These are phyloP conservation scores for Trichopoda pennipes DNA, from an alignment of 2,888 invertebrate genomes.

Conservation along the genomic window DNA sequence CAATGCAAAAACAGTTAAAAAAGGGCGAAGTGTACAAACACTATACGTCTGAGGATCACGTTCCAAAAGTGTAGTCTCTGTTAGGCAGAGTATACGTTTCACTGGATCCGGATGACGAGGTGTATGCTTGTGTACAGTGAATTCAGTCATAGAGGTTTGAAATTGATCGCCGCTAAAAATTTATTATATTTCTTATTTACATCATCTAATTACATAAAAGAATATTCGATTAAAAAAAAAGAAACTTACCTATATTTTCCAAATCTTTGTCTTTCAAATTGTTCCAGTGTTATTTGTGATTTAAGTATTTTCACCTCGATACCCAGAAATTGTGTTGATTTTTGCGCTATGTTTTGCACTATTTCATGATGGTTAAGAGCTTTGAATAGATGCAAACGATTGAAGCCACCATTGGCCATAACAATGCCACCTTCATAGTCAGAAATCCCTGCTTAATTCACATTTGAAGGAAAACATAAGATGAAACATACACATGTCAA, in stretches of 20 bases:
- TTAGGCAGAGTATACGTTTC: constrained; percentile 94
- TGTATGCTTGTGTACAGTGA: constrained; percentile 95
- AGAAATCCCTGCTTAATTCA: constrained; percentile 85
- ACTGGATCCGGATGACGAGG: constrained; percentile 91
- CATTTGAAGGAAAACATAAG: constrained; percentile 70
- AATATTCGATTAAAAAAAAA: background rate
- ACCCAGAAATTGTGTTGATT: constrained; percentile 90
- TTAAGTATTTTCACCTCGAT: constrained; percentile 91
- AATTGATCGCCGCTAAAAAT: constrained; percentile 92
- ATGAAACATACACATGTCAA: constrained; percentile 66
- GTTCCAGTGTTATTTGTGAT: constrained; percentile 91
- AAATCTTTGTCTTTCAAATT: constrained; percentile 92
- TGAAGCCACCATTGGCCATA: constrained; percentile 94
- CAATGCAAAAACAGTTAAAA: constrained; percentile 93
- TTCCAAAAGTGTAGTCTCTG: constrained; percentile 97
- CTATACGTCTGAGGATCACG: constrained; percentile 98
- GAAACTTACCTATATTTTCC: constrained; percentile 93
- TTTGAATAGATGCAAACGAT: constrained; percentile 94
- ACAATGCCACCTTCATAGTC: constrained; percentile 97
- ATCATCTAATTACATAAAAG: background rate
- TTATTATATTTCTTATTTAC: background rate
- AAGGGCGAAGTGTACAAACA: constrained; percentile 91
- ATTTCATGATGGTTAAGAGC: constrained; percentile 92
- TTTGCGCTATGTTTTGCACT: constrained; percentile 91
- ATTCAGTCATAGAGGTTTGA: constrained; percentile 97